Conservation (phyloP, 92 coral and sea anemone genomes). For the Isaurus tuberculatus region DNA sequence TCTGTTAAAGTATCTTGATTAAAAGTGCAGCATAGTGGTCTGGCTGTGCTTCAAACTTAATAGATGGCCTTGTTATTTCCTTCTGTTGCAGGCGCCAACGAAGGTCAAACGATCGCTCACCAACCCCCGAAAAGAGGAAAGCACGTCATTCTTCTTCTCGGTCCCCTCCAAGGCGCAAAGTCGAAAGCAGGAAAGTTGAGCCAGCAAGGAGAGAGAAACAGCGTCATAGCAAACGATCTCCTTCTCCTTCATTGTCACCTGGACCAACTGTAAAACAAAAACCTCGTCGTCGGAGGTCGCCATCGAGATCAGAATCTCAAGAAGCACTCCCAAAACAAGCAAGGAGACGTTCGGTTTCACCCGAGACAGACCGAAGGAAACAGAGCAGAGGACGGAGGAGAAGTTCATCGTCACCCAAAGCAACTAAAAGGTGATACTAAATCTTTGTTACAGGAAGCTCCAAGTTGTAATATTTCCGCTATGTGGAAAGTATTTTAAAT, state of each 20-base stretch:
- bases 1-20: too few relatives aligned
- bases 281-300: slow-evolving; percentile 29
- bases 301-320: slow-evolving; percentile 19
- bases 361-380: slow-evolving; percentile 4
- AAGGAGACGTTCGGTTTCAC: slow-evolving; percentile 4
- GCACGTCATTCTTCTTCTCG: background rate
- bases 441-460: too few relatives aligned
- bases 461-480: too few relatives aligned
- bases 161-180: slow-evolving; percentile 25
- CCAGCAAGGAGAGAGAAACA: slow-evolving; percentile 18
- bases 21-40: too few relatives aligned
- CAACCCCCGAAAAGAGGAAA: slow-evolving; percentile 25
- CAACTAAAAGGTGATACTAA: slow-evolving; percentile 5
- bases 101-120: slow-evolving; percentile 33
- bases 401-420: slow-evolving; percentile 18
- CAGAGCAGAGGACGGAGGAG: background rate
- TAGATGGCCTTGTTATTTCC: too few relatives aligned
- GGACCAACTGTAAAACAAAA: slow-evolving; percentile 48
- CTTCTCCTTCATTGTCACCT: slow-evolving; percentile 71
- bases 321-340: background rate
- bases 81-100: slow-evolving; percentile 15
- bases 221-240: slow-evolving; percentile 49
- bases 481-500: background rate
- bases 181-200: slow-evolving; percentile 2
- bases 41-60: too few relatives aligned